Evolutionary conservation across 2,888 invertebrate genomes (phyloP), one percentile per base, ranked within the genome.

Genomic region (Tetragnatha montana): DNA sequence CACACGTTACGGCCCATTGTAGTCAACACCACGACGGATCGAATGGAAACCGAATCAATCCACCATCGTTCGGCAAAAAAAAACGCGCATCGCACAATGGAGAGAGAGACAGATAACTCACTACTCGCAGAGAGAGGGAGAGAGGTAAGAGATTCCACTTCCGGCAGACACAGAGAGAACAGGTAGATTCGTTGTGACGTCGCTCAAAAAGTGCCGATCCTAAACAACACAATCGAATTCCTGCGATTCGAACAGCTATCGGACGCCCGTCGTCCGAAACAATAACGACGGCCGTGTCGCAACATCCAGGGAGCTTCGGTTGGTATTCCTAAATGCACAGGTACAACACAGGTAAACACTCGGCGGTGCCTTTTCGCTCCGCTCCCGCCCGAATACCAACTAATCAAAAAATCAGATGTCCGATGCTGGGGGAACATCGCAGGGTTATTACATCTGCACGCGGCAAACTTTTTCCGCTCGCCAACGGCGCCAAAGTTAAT

Each of bases 351-450:
- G 35, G 82, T 35, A 60, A 60, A 60, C 12, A 60, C 60, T 1
- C 60, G 60, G 10, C 60, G 60, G 60, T 60, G 4, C 8, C 60
- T 60, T 71, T 73, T 51, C 50, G 51, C 73, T 78, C 85, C 49
- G 49, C 76, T 21, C n/a, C 47, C 14, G 69, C 47, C 47, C 19
- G 21, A 49, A 35, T 47, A 69, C 70, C 51, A 85, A 85, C 85
- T 85, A 78, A 79, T 85, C 85, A 85, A 85, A 78, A 78, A 85
- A 79, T 85, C 79, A 69, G 70, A 71, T 85, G 85, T 79, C 85
- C 85, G 71, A 85, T 71, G 69, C 78, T 51, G 71, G 35, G 85
- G 49, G 71, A 78, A 70, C 49, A 21, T 79, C 19, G 70, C 84
- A 85, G 85, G 85, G 85, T 85, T 85, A 70, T 85, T 22, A 17